A percentile compares a stretch with the other conserved stretches of the same genome.
phyloP scores from a whole-genome alignment of 2,888 invertebrate species.

The Euplexia lucipara region DNA sequence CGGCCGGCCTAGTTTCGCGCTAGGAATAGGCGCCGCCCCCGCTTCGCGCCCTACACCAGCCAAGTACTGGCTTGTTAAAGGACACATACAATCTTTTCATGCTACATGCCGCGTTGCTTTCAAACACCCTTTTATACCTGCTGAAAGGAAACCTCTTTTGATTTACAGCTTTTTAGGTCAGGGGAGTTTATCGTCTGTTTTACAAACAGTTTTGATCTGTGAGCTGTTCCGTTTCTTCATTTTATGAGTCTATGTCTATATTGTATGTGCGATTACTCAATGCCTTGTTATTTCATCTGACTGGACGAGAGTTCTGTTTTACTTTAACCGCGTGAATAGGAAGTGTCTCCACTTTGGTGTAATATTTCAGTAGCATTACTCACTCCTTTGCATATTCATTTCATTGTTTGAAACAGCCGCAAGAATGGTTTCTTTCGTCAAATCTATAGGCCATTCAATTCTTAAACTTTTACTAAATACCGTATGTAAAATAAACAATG shows the following conservation, averaged over 20 bases:
- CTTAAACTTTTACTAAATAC: slow-evolving; percentile 7
- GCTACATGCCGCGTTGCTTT: slow-evolving; percentile 67
- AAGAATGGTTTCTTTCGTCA: not conserved
- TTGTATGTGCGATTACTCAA: slow-evolving; percentile 41
- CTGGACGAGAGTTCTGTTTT: slow-evolving; percentile 53
- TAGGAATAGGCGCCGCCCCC: slow-evolving; percentile 90
- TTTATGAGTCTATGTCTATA: slow-evolving; percentile 19
- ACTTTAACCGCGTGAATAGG: slow-evolving; percentile 57
- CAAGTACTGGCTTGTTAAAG: slow-evolving; percentile 85
- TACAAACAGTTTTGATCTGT: slow-evolving; percentile 34
- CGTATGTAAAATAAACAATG: slow-evolving; percentile 16
- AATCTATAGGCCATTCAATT: not conserved
- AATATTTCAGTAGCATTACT: slow-evolving; percentile 30
- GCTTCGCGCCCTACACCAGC: slow-evolving; percentile 84
- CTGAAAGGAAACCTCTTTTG: slow-evolving; percentile 55
- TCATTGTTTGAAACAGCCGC: slow-evolving; percentile 13
- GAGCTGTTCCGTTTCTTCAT: slow-evolving; percentile 14
- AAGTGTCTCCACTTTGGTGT: slow-evolving; percentile 50
- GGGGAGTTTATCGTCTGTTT: slow-evolving; percentile 35
- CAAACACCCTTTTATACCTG: slow-evolving; percentile 63
- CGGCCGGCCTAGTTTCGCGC: slow-evolving; percentile 90
- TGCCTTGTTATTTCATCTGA: slow-evolving; percentile 47
- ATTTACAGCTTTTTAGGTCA: slow-evolving; percentile 60
- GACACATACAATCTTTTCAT: slow-evolving; percentile 79
- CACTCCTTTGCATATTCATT: slow-evolving; percentile 45